Evolutionary conservation across 2,113 vertebrate species (phyloP).

Genomic region (Kryptolebias marmoratus): DNA sequence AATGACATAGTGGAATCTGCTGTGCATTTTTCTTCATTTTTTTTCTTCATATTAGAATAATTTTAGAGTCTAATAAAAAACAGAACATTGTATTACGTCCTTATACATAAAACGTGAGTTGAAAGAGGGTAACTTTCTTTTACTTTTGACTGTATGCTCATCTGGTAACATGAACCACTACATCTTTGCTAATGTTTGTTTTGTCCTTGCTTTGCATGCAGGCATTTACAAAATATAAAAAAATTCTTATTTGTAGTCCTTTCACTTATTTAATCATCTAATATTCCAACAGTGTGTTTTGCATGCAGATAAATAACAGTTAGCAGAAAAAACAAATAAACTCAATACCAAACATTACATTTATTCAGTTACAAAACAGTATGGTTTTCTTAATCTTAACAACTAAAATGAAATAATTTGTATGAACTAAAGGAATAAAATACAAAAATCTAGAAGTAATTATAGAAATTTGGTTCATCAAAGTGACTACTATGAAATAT

Average conservation of each 20-base stretch:
- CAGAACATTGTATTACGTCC: too few relatives aligned
- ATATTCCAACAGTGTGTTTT: constrained; percentile 78
- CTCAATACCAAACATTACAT: constrained; percentile 88
- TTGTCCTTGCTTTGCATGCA: background rate
- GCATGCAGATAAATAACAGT: constrained; percentile 73
- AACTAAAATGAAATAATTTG: constrained; percentile 83
- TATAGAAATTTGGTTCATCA: constrained; percentile 99
- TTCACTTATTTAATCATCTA: constrained; percentile 73
- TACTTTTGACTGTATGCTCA: too few relatives aligned
- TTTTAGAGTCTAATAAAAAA: too few relatives aligned
- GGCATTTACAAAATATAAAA: background rate
- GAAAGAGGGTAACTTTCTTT: too few relatives aligned
- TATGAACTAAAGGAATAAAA: constrained; percentile 91
- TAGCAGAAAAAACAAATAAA: constrained; percentile 56
- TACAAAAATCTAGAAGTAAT: constrained; percentile 99
- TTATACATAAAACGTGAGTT: too few relatives aligned
- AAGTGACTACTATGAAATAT: constrained; percentile 84
- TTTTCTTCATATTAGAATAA: too few relatives aligned
- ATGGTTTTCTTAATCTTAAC: constrained; percentile 79
- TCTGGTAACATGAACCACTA: too few relatives aligned
- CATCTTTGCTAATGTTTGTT: too few relatives aligned
- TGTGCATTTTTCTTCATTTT: too few relatives aligned
- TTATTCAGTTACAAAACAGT: constrained; percentile 82
- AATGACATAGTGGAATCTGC: too few relatives aligned
- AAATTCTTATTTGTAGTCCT: constrained; percentile 35